Evolutionary conservation across 2,888 invertebrate genomes (phyloP).

Genomic region (Stenoptilia bipunctidactyla): DNA sequence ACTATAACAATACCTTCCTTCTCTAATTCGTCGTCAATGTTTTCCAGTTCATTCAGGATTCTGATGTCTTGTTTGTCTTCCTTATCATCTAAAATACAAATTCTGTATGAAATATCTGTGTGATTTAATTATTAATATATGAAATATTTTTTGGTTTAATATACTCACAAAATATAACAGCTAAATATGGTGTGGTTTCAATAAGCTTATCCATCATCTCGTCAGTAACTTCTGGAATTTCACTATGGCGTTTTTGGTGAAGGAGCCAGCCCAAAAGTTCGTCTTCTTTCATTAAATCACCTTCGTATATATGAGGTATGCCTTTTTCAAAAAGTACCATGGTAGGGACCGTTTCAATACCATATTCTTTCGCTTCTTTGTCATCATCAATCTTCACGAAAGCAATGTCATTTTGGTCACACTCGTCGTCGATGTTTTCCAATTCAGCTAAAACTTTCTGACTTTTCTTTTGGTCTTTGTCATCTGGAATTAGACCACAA

Average conservation of each 20-base stretch:
- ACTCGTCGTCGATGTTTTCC: constrained; percentile 94
- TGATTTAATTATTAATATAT: too few species aligned
- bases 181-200: constrained; percentile 83
- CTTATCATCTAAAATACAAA: constrained; percentile 79
- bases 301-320: constrained; percentile 82
- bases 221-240: constrained; percentile 92
- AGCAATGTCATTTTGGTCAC: constrained; percentile 91
- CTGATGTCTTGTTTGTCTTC: constrained; percentile 91
- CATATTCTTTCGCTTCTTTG: constrained; percentile 90
- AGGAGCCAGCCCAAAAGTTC: constrained; percentile 90
- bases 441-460: constrained; percentile 86
- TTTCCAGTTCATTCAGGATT: constrained; percentile 89
- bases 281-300: constrained; percentile 91
- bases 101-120: too few species aligned
- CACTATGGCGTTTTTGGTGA: constrained; percentile 90
- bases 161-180: constrained; percentile 91
- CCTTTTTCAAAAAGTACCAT: constrained; percentile 83
- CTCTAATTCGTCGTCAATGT: constrained; percentile 92
- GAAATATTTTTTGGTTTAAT: too few species aligned
- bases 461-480: constrained; percentile 91
- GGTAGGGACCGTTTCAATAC: constrained; percentile 85
- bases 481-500: constrained; percentile 75
- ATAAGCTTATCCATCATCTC: constrained; percentile 94
- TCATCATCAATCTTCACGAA: constrained; percentile 93
- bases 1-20: constrained; percentile 92